Base-by-base conservation (phyloP, 1,140 invertebrate species). In the Drosophila novamexicana region DNA sequence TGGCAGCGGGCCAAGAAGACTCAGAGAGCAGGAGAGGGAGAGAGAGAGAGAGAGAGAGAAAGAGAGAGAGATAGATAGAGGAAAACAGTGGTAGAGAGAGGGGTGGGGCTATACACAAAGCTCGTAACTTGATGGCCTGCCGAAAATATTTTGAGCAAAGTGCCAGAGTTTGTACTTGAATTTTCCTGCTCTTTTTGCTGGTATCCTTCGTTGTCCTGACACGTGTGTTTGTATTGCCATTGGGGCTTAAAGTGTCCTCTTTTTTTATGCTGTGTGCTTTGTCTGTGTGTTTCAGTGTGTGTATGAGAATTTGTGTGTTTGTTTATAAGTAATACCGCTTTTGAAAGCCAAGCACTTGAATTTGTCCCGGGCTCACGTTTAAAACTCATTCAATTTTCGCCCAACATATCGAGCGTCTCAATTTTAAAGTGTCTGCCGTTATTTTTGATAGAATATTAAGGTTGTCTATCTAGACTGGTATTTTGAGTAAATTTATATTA, bases 181-280 rank as follows among this genome's bases (percentile, higher is more conserved):
- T 40, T 59, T 29, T 49, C 12, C 39, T 65, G 45, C 32, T 57
- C 2, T 39, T 39, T 34, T 44, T 75, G 45, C 42, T 77, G 68
- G 47, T 63, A 63, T 74, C 42, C 50, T 62, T 52, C 44, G 37
- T 58, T 57, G 40, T 81, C 52, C 62, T 61, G 76, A 65, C 57
- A 81, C 65, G 62, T 85, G 65, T 74, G 81, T 72, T 85, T 77
- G 74, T 67, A 57, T 78, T 85, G 74, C 66, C 66, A 40, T 74
- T 71, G 53, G 66, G 66, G 69, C 77, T 74, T 77, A 77, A 58
- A 84, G 56, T 72, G 56, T 73, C 72, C 52, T 32, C 40, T 70
- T 56, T 59, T 53, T 14, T 34, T 44, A n/a, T 9, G 8, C 4
- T 7, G 16, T 39, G 12, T 29, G 9, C 44, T 42, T 12, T 7